Evolutionary conservation across 2,797 vertebrate species (phyloP), one percentile per base, ranked within the genome.

Genomic region (Phrynocephalus forsythii): DNA sequence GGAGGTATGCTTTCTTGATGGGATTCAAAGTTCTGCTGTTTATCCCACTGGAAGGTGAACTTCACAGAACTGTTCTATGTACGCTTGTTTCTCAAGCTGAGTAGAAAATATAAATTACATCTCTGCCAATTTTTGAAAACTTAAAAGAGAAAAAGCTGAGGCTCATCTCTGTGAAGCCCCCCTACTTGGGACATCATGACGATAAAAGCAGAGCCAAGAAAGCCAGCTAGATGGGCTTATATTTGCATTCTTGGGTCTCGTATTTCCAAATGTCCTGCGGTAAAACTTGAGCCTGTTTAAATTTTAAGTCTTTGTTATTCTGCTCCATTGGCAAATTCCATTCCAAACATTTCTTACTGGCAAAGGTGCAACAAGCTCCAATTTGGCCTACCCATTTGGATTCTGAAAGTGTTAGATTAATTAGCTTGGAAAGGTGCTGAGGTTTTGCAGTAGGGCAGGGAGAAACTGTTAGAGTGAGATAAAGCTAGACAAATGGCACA

Each of bases 201-300:
- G 78, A 68, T 81, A 80, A 81, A 85, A 82, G 79, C 20, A 75
- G 68, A 56, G 78, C 63, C 83, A 88, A 79, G 71, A 81, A 81
- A 85, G 75, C 71, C 50, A 81, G 63, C 83, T 76, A 85, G 79
- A 85, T 67, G 48, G 81, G 83, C 71, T 88, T 88, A n/a, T 82
- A 85, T 88, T 88, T 88, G 78, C 78, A 85, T 88, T 88, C 87
- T 85, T 85, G 48, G 44, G 56, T 80, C 75, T 88, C 78, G 22
- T 38, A 81, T 88, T 85, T 75, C 83, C 30, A 56, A 75, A 76
- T 81, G 71, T 81, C 71, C 87, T 69, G 60, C 7, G 15, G 44
- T 44, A 81, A 69, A 63, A 48, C 71, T 76, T 76, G 71, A 88
- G 83, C 18, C 78, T 4, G 18, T 67, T 75, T n/a, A n/a, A n/a